Base-by-base conservation (phyloP, 2,888 invertebrate genomes). In the Amiota minor region DNA sequence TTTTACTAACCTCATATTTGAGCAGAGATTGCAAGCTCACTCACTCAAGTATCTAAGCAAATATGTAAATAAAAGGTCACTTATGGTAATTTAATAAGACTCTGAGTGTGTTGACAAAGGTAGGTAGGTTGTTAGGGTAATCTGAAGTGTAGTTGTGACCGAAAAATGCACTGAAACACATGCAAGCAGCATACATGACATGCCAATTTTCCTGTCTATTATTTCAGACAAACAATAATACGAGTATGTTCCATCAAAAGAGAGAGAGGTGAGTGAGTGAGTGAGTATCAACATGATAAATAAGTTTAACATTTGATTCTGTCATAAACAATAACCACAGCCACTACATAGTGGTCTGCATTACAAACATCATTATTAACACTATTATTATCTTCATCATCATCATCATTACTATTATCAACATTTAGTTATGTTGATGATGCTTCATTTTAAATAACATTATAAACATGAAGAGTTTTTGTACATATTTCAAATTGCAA, bases 41-140 rank as follows among this genome's bases (percentile, higher is more conserved):
- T 23, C 3, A 3, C 23, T 85, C 79, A 81, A 84, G 77, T 77
- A 83, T 77, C 83, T 75, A 79, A 76, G 79, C 76, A 81, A 83
- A 83, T 86, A 86, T 83, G 86, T 64, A 16, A 86, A 83, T 83
- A 83, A 83, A 84, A 83, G 82, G 83, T 82, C 83, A 86, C 86
- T 83, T 86, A 78, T 75, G 83, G 86, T 78, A 77, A 81, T 79
- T 83, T 80, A 84, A 84, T 81, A 76, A 77, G 59, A 50, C 74
- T 70, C 47, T 50, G 35, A 35, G 6, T 35, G 6, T 35, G 35
- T 1, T 6, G 35, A 35, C 20, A 59, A 16, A 59, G n/a, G 9
- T 6, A 35, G 35, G 35, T 35, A 23, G 2, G 1, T 23, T 1
- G 23, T 23, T 23, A 23, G 35, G 35, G 49, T 49, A 61, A n/a